Base-by-base conservation (phyloP, 2,797 vertebrate genomes). In the Mallotus villosus region DNA sequence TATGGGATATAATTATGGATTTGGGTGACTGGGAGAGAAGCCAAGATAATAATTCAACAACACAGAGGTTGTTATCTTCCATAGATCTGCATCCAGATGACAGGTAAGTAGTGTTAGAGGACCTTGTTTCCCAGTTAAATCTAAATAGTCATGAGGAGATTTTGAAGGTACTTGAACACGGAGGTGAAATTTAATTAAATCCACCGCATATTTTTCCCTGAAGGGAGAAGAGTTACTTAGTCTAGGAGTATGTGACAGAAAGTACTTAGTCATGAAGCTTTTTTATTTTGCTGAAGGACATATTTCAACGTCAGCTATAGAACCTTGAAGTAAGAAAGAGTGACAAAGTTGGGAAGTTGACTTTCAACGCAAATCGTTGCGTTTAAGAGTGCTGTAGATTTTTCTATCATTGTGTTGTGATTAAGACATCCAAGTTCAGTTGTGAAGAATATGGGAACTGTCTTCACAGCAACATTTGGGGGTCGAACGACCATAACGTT, bases 1-100 rank as follows among this genome's bases (percentile, higher is more conserved):
- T 77, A 74, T 78, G 58, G 41, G 37, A 63, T 61, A 67, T 82
- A 80, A 88, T 81, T 78, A 81, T 65, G 14, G 53, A 55, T 76
- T 67, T 59, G 70, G 51, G 57, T 67, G 53, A 67, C 78, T 78
- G 77, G 79, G 78, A 81, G 17, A 70, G 46, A 66, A 63, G 74
- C 74, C 72, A 80, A 81, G 73, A 71, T 77, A 69, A 74, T 84
- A 82, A 82, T 79, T 76, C 75, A 75, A 63, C 65, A 59, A 46
- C 72, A 72, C 25, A 73, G 24, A 59, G 72, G 61, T 49, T 5
- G 65, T 74, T 61, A 32, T 74, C 67, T 63, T 74, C 75, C 61
- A 37, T 65, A 64, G 68, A 70, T 41, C 37, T 34, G 51, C 24
- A 32, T 22, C 41, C 14, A 70, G 46, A 37, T 59, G 37, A 63